Conservation (phyloP, 2,113 vertebrate species). For the Picathartes gymnocephalus region DNA sequence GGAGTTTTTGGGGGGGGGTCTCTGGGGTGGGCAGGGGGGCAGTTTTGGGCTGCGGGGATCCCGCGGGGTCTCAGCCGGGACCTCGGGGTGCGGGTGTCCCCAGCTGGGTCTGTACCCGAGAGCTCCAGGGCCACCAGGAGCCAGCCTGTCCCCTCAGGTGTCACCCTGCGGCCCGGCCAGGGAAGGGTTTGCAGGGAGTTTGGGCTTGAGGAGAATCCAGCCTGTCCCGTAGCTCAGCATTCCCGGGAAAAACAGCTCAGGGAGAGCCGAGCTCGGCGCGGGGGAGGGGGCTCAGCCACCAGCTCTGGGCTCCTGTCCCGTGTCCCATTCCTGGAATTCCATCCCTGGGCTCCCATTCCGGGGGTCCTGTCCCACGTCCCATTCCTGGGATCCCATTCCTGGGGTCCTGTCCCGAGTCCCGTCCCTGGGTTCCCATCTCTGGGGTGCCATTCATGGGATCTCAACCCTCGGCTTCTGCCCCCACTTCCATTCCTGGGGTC, state of each 20-base stretch:
- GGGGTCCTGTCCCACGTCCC: accelerated
- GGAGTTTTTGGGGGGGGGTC: background rate
- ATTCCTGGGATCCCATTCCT: accelerated
- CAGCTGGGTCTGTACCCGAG: background rate
- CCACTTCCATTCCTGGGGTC: accelerated
- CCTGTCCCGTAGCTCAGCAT: background rate
- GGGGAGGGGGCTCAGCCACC: background rate
- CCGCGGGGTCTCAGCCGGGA: background rate
- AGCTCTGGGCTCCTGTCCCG: background rate
- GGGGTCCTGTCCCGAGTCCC: background rate
- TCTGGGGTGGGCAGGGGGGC: background rate
- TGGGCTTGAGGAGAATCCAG: background rate
- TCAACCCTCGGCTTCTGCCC: too few relatives aligned
- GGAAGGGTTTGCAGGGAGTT: background rate
- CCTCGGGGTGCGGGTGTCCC: background rate
- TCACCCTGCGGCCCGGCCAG: background rate
- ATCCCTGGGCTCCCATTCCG: too few relatives aligned
- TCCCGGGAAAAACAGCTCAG: background rate
- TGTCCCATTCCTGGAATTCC: accelerated
- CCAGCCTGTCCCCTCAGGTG: background rate
- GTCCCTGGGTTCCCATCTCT: accelerated
- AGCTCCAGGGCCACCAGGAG: background rate
- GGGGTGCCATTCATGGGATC: background rate
- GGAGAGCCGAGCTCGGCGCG: background rate
- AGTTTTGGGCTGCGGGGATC: background rate